These are phyloP conservation scores for Geopemphigus sp. DNA, from an alignment of 1,140 invertebrate genomes.

Conservation along the genomic window DNA sequence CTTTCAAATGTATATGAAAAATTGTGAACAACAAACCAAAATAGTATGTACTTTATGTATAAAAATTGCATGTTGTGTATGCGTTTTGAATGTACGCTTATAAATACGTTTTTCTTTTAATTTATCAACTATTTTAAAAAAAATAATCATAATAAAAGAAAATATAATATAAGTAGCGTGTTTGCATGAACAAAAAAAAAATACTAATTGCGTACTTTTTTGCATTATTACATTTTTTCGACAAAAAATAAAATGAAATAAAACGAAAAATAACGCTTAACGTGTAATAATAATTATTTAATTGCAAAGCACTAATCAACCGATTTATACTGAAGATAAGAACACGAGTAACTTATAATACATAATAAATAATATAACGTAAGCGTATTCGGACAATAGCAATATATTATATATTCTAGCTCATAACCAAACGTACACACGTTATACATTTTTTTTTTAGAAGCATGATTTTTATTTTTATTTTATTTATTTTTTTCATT, in stretches of 20 bases:
- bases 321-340: not conserved
- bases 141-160: not conserved
- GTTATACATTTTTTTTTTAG: not conserved
- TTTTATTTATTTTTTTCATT: constrained; percentile 28
- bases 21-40: not conserved
- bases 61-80: constrained; percentile 17
- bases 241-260: not conserved
- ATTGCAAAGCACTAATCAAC: not conserved
- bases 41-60: not conserved
- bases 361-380: not conserved
- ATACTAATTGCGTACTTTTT: constrained; percentile 8
- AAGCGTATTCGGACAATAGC: too few relatives aligned
- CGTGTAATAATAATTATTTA: constrained; percentile 35
- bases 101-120: not conserved
- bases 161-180: not conserved
- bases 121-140: constrained; percentile 10
- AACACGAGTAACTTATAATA: not conserved
- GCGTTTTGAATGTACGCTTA: constrained; percentile 15
- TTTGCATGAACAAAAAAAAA: constrained; percentile 9
- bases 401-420: too few relatives aligned
- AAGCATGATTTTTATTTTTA: constrained; percentile 24
- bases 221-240: not conserved
- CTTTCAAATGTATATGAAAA: not conserved
- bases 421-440: too few relatives aligned
- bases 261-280: not conserved